Evolutionary conservation across 2,888 invertebrate genomes (phyloP), one percentile per base, ranked within the genome.

Genomic region (Noctua fimbriata): DNA sequence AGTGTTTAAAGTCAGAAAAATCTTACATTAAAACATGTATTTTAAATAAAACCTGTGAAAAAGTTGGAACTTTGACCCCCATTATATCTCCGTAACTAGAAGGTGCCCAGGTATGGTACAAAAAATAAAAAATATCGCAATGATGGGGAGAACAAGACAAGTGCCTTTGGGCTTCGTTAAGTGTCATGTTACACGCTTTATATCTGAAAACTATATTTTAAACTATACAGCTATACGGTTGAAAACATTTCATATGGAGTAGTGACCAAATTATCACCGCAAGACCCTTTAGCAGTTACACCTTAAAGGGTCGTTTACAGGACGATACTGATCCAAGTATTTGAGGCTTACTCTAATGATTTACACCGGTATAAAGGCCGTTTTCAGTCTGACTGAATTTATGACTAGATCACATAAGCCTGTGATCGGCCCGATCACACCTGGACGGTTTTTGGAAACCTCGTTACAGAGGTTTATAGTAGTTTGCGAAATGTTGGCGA

Each of bases 331-430:
- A 85, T 81, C 80, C 76, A 9, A 79, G 74, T 58, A 73, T 84
- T 82, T 75, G 55, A 70, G 73, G 84, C 82, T 89, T 88, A 89
- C 44, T 78, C 67, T 76, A 78, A 84, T 87, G 84, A 88, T 83
- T 86, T 84, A 87, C 85, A 82, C 58, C 63, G 72, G 87, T 60
- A 66, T 76, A 79, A 69, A 78, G 79, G 67, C 41, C 73, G 77
- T 74, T 87, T 83, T 84, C 78, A 79, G 79, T 70, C 78, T 77
- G 24, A 63, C 77, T 79, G 65, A 81, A 87, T 87, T 87, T 88
- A 81, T 75, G 76, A 70, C 74, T 74, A 73, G 79, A 79, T 87
- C 72, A 66, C 79, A 77, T 87, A 82, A 79, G 82, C 83, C 47
- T 71, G 67, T 73, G 84, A 84, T 76, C 87, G 77, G 74, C 16